phyloP scores from a whole-genome alignment of 2,888 invertebrate species.

The Mimachlamys varia region DNA sequence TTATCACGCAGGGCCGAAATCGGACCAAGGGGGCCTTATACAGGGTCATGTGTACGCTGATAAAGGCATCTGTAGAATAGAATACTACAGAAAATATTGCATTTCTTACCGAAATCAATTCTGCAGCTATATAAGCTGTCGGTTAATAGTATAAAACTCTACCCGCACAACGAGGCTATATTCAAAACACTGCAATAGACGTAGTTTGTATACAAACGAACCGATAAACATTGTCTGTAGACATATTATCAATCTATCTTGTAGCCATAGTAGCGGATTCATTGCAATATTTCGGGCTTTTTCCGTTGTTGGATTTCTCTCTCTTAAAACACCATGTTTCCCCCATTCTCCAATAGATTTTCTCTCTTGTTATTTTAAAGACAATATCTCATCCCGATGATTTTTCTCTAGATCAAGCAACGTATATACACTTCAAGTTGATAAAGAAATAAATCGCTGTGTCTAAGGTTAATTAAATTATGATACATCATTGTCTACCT shows the following conservation, averaged over 20 bases:
- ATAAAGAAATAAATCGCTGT: neutral
- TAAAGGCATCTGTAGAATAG: neutral
- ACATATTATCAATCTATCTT: too few relatives aligned
- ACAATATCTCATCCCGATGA: too few relatives aligned
- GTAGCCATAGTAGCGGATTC: too few relatives aligned
- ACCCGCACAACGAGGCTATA: constrained; percentile 17
- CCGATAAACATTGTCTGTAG: too few relatives aligned
- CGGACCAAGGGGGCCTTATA: constrained; percentile 18
- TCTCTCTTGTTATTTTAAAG: too few relatives aligned
- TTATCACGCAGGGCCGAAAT: constrained; percentile 10
- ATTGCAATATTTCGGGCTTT: too few relatives aligned
- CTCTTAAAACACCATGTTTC: too few relatives aligned
- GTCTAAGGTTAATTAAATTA: neutral
- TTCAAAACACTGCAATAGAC: neutral
- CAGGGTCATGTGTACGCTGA: neutral
- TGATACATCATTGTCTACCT: neutral
- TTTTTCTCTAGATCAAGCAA: too few relatives aligned
- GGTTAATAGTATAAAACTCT: constrained; percentile 29
- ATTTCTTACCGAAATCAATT: neutral
- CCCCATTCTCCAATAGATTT: too few relatives aligned
- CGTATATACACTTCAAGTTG: too few relatives aligned
- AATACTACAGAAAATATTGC: neutral
- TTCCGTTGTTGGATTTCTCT: too few relatives aligned
- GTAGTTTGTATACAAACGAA: too few relatives aligned
- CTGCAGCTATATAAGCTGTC: constrained; percentile 29